phyloP scores from a whole-genome alignment of 2,888 invertebrate genomes.

The Pimpla rufipes region DNA sequence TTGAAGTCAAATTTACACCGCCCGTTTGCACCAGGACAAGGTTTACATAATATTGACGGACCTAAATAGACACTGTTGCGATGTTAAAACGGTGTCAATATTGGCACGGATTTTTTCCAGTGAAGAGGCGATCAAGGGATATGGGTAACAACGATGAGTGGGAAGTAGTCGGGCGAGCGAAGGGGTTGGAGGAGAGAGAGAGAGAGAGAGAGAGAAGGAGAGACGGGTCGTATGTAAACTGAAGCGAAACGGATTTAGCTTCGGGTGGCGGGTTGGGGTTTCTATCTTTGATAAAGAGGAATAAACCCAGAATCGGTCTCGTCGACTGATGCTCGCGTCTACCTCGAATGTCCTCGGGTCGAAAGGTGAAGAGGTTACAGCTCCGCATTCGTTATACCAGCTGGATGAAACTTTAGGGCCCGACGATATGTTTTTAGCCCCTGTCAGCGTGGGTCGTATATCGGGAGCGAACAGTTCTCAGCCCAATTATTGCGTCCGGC shows the following conservation, averaged over 20 bases:
- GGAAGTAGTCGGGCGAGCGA: too few species aligned
- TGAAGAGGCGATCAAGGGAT: background rate
- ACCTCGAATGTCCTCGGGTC: conserved; percentile 54
- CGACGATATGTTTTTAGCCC: conserved; percentile 3
- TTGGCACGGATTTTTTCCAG: too few species aligned
- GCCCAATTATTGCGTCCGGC: background rate
- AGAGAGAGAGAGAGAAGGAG: background rate
- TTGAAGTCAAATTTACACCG: too few species aligned
- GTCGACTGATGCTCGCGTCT: conserved; percentile 27
- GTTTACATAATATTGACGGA: too few species aligned
- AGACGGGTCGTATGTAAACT: conserved; percentile 5
- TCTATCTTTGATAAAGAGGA: conserved; percentile 59
- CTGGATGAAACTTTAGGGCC: background rate
- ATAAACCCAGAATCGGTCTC: conserved; percentile 58
- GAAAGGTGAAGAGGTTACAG: conserved; percentile 71
- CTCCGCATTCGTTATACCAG: background rate
- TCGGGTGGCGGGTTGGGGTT: conserved; percentile 37
- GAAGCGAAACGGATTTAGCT: conserved; percentile 63
- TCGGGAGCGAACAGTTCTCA: background rate
- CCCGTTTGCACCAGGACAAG: too few species aligned
- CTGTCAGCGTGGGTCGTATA: background rate
- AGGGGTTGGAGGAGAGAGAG: conserved; percentile 7
- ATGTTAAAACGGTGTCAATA: too few species aligned
- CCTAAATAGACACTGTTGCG: too few species aligned
- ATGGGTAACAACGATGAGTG: background rate